Percentiles rank a stretch among this genome's conserved stretches.
Conservation (phyloP, 1,140 invertebrate genomes). For the Sarcophaga peregrina region DNA sequence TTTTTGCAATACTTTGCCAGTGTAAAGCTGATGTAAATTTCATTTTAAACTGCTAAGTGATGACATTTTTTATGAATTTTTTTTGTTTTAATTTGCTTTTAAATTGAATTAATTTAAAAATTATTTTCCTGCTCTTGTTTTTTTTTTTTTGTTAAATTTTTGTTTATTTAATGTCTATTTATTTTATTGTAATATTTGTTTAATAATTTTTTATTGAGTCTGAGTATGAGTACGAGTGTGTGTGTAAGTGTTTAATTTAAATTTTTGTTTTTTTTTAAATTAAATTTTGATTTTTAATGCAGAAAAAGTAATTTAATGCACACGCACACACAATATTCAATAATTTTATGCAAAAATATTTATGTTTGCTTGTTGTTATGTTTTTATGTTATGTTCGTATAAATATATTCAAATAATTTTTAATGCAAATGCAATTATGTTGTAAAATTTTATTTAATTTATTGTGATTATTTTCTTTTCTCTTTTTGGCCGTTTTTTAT, state of each 20-base stretch:
- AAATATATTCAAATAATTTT: conserved; percentile 11
- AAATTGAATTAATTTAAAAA: no score
- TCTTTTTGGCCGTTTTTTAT: no score
- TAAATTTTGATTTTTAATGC: conserved; percentile 6
- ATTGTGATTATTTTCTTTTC: no score
- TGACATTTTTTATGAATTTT: no score
- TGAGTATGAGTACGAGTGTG: background rate
- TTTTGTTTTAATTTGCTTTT: no score
- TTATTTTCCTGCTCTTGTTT: no score
- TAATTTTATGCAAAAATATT: background rate
- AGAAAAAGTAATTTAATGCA: conserved; percentile 4
- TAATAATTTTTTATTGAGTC: background rate
- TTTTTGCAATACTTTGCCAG: no score
- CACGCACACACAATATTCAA: background rate
- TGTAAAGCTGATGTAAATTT: no score
- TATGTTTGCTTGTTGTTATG: no score
- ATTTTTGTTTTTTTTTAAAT: no score
- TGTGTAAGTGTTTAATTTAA: background rate
- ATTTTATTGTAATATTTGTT: background rate
- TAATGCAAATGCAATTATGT: conserved; percentile 15
- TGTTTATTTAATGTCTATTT: background rate
- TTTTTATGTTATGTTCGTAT: background rate
- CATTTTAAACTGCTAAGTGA: no score
- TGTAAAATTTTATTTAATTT: background rate
- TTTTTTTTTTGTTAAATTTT: background rate